Percentiles rank a stretch among this genome's conserved stretches.
phyloP scores from a whole-genome alignment of 2,888 invertebrate species.

The Sycophila texana region DNA sequence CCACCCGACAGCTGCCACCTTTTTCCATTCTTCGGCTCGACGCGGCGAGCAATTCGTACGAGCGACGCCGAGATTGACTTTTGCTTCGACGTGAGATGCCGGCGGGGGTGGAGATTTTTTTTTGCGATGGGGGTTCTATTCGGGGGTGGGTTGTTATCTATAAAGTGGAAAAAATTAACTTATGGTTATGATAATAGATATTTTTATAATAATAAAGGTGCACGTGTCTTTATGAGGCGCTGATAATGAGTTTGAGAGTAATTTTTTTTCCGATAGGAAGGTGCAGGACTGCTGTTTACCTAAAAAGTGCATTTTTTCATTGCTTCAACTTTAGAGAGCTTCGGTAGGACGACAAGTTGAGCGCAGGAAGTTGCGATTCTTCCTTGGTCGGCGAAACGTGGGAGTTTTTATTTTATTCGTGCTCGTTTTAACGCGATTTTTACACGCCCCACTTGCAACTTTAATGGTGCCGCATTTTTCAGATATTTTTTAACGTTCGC shows the following conservation, averaged over 20 bases:
- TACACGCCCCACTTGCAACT: no score
- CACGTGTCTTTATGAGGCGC: neutral
- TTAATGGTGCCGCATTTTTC: no score
- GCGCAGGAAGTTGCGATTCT: conserved; percentile 21
- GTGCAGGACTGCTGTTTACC: neutral
- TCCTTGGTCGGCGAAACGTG: no score
- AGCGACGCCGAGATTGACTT: conserved; percentile 5
- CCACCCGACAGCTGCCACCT: conserved; percentile 54
- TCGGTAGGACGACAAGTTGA: conserved; percentile 39
- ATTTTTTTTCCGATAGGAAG: neutral
- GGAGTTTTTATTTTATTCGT: no score
- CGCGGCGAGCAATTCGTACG: neutral
- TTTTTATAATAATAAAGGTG: no score
- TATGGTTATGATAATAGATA: no score
- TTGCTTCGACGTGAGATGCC: neutral
- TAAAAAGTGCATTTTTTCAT: no score
- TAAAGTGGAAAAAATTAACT: no score
- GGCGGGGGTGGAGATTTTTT: neutral
- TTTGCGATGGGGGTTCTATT: neutral
- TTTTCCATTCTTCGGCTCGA: conserved; percentile 35
- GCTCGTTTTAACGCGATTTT: no score
- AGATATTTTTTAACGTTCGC: no score
- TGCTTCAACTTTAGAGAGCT: neutral
- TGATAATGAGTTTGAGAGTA: neutral
- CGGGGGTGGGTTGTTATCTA: no score